These are phyloP conservation scores for Propsilocerus akamusi DNA, from an alignment of 1,140 invertebrate species.

Conservation along the genomic window DNA sequence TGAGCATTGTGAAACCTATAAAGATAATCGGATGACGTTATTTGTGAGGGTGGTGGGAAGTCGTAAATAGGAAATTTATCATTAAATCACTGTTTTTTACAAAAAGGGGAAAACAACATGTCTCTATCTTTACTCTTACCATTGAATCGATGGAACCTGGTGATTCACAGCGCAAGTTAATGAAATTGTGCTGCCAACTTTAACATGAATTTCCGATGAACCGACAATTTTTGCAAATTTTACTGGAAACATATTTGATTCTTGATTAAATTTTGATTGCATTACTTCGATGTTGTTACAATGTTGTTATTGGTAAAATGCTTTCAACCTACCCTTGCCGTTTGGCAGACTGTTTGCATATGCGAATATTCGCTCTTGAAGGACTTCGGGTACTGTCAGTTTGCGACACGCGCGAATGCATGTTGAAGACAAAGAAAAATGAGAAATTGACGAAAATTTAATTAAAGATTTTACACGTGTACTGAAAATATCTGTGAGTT, in stretches of 20 bases:
- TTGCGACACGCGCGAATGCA: too few relatives aligned
- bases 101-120: too few relatives aligned
- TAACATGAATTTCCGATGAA: not conserved
- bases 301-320: too few relatives aligned
- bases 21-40: too few relatives aligned
- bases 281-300: too few relatives aligned
- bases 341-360: not conserved
- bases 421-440: too few relatives aligned
- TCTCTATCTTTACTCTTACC: too few relatives aligned
- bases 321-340: not conserved
- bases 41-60: too few relatives aligned
- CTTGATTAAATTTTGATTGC: not conserved
- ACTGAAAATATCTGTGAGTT: too few relatives aligned
- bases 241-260: not conserved
- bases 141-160: not conserved
- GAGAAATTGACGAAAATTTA: too few relatives aligned
- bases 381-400: not conserved
- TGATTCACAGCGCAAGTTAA: not conserved
- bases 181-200: not conserved
- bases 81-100: too few relatives aligned
- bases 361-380: not conserved
- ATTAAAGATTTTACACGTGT: too few relatives aligned
- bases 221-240: not conserved
- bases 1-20: constrained; percentile 55
- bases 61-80: not conserved